Base-by-base conservation (phyloP, 2,888 invertebrate species). In the Rhagonycha fulva region DNA sequence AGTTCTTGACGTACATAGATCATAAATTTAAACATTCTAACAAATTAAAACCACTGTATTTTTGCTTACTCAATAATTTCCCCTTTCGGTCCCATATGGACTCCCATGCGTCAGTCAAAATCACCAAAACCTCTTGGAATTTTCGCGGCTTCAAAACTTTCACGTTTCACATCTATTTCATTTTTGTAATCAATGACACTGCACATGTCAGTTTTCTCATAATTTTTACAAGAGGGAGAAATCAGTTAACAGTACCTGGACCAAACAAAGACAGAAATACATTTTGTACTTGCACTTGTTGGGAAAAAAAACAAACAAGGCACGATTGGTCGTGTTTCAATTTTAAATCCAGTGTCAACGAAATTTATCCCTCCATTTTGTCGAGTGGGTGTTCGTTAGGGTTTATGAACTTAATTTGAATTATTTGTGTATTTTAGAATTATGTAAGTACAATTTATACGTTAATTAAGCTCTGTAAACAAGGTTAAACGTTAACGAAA, bases 291-390 rank as follows among this genome's bases (percentile, higher is more conserved):
- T 47, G n/a, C n/a, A 47, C 47, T 47, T 47, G n/a, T n/a, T n/a
- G 2, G n/a, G 7, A 47, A 47, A 47, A 47, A n/a, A 47, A 47
- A 47, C 47, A 47, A 47, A 47, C 47, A 47, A n/a, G 47, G 12
- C n/a, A n/a, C 47, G 47, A 47, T 47, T 47, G 47, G 47, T 47
- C 12, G 47, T 47, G 7, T 47, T 47, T 47, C 47, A 66, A 66
- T 66, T 66, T 66, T 23, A 66, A 66, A 90, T 78, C 68, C 68
- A 68, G 68, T 61, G 66, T 72, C 62, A 72, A 72, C 72, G 72
- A 61, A 66, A 67, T 68, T 72, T 72, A 26, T 63, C 72, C 72
- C 72, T 72, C 72, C 72, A 72, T 72, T 68, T 72, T 72, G 72
- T 68, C n/a, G 47, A 63, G 67, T 68, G 67, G 68, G 72, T 72